A percentile compares a stretch with the other conserved stretches of the same genome.
These are phyloP conservation scores for Diglossa cyanea DNA, from an alignment of 2,797 vertebrate genomes.

Conservation along the genomic window DNA sequence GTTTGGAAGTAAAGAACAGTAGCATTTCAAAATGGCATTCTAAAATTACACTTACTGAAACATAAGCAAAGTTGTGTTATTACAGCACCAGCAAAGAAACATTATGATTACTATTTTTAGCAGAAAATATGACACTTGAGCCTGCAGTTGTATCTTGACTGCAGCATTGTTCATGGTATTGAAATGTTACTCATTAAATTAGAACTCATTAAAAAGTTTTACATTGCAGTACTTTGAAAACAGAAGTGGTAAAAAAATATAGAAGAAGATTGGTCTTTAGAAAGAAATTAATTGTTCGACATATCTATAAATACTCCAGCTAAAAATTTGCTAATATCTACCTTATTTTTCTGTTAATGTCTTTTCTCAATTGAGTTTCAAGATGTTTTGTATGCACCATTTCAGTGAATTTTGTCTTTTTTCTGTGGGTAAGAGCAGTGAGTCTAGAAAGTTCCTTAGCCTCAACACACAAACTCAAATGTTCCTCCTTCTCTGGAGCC, in stretches of 20 bases:
- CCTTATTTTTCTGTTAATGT: not conserved
- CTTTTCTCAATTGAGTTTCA: not conserved
- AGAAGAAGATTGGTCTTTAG: not conserved
- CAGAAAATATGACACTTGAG: not conserved
- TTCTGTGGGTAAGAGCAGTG: not conserved
- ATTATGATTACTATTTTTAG: not conserved
- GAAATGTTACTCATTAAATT: not conserved
- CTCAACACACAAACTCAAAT: not conserved
- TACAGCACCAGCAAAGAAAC: not conserved
- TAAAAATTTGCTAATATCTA: not conserved
- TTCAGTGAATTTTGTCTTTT: not conserved
- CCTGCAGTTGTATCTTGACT: not conserved
- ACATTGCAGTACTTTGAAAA: not conserved
- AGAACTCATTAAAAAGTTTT: not conserved
- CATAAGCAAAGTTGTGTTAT: not conserved
- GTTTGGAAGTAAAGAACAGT: not conserved
- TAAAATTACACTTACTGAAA: not conserved
- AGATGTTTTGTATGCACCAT: accelerated
- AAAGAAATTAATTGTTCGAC: not conserved
- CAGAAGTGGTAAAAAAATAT: not conserved
- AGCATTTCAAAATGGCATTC: not conserved
- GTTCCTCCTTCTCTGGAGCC: not conserved
- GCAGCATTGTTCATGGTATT: not conserved
- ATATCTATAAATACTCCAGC: not conserved
- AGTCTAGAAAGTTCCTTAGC: not conserved